Base-by-base conservation (phyloP, 92 coral and sea anemone genomes). In the Porites divaricata region DNA sequence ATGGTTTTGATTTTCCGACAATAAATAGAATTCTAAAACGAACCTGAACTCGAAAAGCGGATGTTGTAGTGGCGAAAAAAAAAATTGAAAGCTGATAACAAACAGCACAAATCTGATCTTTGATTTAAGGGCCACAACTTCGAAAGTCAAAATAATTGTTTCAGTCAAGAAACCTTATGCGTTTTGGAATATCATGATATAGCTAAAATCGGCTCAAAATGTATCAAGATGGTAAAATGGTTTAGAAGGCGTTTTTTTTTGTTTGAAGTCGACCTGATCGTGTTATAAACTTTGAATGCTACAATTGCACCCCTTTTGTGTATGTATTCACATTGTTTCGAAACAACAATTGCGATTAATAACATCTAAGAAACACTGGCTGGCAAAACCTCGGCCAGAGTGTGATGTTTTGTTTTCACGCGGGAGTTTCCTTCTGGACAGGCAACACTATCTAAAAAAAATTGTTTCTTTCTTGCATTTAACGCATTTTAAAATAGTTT, bases 91-190 rank as follows among this genome's bases (percentile, higher is more conserved):
- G 66, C 49, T 15, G 51, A 51, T 51, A 50, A 65, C 58, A 80
- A 78, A 64, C 58, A 80, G 76, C 64, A 71, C 67, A 80, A 69
- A 68, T 69, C 67, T 56, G 76, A 69, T 28, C 68, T 54, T 35
- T 80, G 65, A 80, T 68, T 67, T 54, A 25, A 66, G 41, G 66
- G 35, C 84, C 28, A 25, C 35, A 16, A 69, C 28, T 76, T 59
- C 81, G 22, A 5, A 16, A 45, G 70, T 77, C 15, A n/a, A 77
- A 77, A 45, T 63, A 63, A 77, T 48, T 45, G 9, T 54, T 24
- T 26, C 66, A 24, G 79, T 57, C 26, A 75, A 57, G 35, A 75
- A 2, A 17, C 9, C 15, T 14, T 53, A 10, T 53, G 58, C 58
- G 11, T 14, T 14, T 10, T 9, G 2, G 13, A 9, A 53, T n/a